phyloP scores from a whole-genome alignment of 2,113 vertebrate species.

The Istiophorus platypterus region DNA sequence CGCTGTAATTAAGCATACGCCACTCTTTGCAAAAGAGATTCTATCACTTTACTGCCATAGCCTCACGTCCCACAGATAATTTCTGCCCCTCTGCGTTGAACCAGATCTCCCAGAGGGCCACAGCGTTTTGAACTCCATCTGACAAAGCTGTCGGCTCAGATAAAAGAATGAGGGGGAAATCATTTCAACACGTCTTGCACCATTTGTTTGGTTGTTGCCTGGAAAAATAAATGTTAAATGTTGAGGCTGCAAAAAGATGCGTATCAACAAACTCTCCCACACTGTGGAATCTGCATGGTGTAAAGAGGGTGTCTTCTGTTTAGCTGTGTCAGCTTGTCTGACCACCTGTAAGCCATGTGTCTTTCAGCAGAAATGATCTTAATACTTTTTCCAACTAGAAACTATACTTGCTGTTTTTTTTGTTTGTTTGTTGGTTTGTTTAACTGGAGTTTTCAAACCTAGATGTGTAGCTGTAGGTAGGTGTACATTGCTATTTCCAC shows the following conservation, averaged over 20 bases:
- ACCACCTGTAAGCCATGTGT: background rate
- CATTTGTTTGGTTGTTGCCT: conserved; percentile 77
- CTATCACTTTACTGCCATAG: conserved; percentile 75
- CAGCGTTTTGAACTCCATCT: conserved; percentile 78
- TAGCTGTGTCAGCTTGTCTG: conserved; percentile 20
- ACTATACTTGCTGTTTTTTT: background rate
- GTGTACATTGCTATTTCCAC: conserved; percentile 31
- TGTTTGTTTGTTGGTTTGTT: background rate
- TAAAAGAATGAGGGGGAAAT: conserved; percentile 76
- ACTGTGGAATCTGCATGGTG: conserved; percentile 56
- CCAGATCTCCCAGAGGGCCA: conserved; percentile 75
- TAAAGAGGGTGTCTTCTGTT: conserved; percentile 49
- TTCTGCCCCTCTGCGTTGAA: conserved; percentile 66
- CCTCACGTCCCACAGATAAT: conserved; percentile 68
- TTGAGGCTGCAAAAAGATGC: conserved; percentile 73
- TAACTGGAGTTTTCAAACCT: background rate
- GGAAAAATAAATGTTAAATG: conserved; percentile 82
- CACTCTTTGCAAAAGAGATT: conserved; percentile 76
- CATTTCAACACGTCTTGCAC: conserved; percentile 77
- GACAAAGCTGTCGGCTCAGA: conserved; percentile 74
- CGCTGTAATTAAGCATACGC: conserved; percentile 77
- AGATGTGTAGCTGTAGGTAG: background rate
- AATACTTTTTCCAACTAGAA: background rate
- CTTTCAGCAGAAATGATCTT: background rate
- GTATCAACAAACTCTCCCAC: conserved; percentile 85